Evolutionary conservation across 2,113 vertebrate genomes (phyloP), one percentile per base, ranked within the genome.

Genomic region (Planiliza haematocheilus): DNA sequence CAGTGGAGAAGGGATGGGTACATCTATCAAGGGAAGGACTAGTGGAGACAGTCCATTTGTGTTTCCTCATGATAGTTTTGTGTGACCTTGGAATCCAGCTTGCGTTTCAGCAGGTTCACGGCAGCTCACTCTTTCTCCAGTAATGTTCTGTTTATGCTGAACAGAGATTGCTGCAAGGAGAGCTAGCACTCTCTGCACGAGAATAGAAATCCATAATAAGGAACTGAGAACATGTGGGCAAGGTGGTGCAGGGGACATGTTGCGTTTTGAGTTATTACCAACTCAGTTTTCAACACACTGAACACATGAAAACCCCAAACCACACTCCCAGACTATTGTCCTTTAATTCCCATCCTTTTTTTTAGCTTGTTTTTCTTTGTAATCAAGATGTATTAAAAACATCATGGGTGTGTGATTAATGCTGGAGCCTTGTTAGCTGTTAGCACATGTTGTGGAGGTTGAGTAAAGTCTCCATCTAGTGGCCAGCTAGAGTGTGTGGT

Each of bases 381-480:
- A 13, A 30, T 39, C 8, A 39, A 4, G 17, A 1, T 20, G 5
- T 20, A n/a, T 39, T 58, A 20, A 39, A 30, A 58, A 21, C 12
- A 9, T 49, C n/a, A 9, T 6, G 12, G 10, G 21, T 36, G 46
- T 46, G 10, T 30, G 50, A 16, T 38, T 12, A 7, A 17, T n/a
- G 8, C 2, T 43, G n/a, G 13, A 37, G 8, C 9, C 16, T 42
- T 4, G 16, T 30, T 30, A 30, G 24, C 9, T 53, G 13, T n/a
- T n/a, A 10, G 2, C 10, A 30, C 17, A 17, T 56, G 45, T 41
- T 61, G 5, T 53, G 14, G 16, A 11, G 7, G 38, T 21, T 41
- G 75, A 41, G 57, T 48, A 14, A 86, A 0, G 64, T 77, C 85
- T 66, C 88, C 88, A 74, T 86, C 91, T 93, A 85, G 86, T 91